Evolutionary conservation across 2,888 invertebrate species (phyloP).

Genomic region (Aleiodes testaceus): DNA sequence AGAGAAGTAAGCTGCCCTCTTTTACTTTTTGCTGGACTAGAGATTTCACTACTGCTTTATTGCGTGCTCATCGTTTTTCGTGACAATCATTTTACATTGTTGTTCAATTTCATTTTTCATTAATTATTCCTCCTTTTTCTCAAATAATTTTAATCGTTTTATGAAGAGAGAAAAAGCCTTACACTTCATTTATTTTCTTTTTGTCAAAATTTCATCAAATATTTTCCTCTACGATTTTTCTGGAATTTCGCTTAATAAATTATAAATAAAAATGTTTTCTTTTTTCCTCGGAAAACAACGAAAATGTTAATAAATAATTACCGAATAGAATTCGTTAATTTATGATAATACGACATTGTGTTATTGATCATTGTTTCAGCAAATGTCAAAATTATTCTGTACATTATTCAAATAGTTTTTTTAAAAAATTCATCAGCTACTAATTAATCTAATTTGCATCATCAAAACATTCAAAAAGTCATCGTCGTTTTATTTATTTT

Average conservation of each 20-base stretch:
- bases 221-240: background rate
- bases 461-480: constrained; percentile 20
- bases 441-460: constrained; percentile 3
- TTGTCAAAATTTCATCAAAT: background rate
- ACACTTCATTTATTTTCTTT: constrained; percentile 1
- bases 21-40: constrained; percentile 66
- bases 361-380: background rate
- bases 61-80: constrained; percentile 52
- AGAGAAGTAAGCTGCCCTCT: constrained; percentile 63
- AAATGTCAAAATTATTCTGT: constrained; percentile 9
- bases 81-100: constrained; percentile 37
- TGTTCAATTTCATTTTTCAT: constrained; percentile 19
- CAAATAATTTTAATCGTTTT: background rate
- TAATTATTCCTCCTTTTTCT: background rate
- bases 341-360: background rate
- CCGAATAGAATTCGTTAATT: constrained; percentile 14
- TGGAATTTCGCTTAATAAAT: background rate
- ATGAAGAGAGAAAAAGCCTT: constrained; percentile 2
- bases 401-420: constrained; percentile 21
- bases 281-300: background rate
- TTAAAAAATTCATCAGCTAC: constrained; percentile 25
- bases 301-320: constrained; percentile 23
- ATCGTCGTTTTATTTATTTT: too few relatives aligned
- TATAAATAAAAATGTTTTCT: background rate
- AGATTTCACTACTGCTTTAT: constrained; percentile 72